phyloP scores from a whole-genome alignment of 64 coral and sea anemone genomes.

The Stichodactyla mertensii region DNA sequence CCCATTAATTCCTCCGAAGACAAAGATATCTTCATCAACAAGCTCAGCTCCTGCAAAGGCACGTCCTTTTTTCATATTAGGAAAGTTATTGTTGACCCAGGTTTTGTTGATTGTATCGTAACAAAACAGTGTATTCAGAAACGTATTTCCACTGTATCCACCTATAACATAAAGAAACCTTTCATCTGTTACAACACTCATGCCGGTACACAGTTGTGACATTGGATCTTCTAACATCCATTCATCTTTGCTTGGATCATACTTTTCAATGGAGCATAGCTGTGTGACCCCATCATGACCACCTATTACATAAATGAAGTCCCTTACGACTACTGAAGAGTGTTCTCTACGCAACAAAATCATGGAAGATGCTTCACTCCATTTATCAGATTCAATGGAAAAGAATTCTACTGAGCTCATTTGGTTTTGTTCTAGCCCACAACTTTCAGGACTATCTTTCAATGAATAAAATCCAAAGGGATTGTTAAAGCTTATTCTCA shows the following conservation, averaged over 20 bases:
- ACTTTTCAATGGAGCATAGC: slow-evolving; percentile 22
- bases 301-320: not conserved
- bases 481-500: not conserved
- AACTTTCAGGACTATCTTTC: not conserved
- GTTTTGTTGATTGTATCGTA: not conserved
- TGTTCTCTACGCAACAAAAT: not conserved
- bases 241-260: not conserved
- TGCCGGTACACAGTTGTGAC: not conserved
- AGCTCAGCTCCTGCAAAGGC: slow-evolving; percentile 8
- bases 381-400: not conserved
- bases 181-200: not conserved
- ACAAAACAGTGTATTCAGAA: not conserved
- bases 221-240: not conserved
- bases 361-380: not conserved
- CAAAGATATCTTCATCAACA: not conserved
- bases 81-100: not conserved
- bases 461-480: not conserved
- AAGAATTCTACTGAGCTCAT: not conserved
- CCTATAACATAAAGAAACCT: not conserved
- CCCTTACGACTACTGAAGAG: not conserved
- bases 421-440: not conserved
- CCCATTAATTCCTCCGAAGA: slow-evolving; percentile 10
- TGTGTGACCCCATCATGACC: slow-evolving; percentile 6
- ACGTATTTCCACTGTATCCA: not conserved
- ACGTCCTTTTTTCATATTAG: not conserved